A percentile compares a stretch with the other conserved stretches of the same genome.
Conservation (phyloP, 35 echinoderm and acorn worm species). For the Lytechinus variegatus region DNA sequence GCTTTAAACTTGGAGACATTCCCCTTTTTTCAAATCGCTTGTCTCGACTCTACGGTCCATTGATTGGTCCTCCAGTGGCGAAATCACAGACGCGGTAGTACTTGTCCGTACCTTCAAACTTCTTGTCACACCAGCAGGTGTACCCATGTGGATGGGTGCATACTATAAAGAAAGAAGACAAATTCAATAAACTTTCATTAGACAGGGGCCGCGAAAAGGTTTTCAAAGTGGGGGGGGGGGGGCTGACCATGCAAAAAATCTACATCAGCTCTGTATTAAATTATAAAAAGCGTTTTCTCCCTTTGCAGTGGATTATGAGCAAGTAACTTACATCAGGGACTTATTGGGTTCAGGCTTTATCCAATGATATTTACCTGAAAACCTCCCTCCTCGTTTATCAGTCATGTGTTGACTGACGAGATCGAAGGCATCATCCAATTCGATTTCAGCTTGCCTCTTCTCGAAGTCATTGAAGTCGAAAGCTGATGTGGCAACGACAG, state of each 20-base stretch:
- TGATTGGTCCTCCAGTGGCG: not conserved
- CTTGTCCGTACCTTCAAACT: not conserved
- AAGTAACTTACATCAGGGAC: too few relatives aligned
- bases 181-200: not conserved
- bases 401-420: not conserved
- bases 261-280: too few relatives aligned
- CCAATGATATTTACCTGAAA: not conserved
- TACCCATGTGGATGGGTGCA: not conserved
- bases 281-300: too few relatives aligned
- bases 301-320: too few relatives aligned
- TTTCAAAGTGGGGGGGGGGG: too few relatives aligned
- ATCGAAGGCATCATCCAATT: not conserved
- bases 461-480: conserved; percentile 22
- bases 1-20: not conserved
- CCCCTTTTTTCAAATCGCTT: not conserved
- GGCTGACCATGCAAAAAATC: not conserved
- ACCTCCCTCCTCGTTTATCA: not conserved
- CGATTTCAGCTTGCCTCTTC: not conserved
- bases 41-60: not conserved
- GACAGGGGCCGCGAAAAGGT: too few relatives aligned
- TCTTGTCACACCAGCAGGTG: conserved; percentile 19
- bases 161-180: not conserved
- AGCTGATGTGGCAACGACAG: not conserved
- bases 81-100: conserved; percentile 10
- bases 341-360: not conserved